A percentile compares a stretch with the other conserved stretches of the same genome.
Conservation (phyloP, 2,113 vertebrate genomes). For the Cephalopterus ornatus region DNA sequence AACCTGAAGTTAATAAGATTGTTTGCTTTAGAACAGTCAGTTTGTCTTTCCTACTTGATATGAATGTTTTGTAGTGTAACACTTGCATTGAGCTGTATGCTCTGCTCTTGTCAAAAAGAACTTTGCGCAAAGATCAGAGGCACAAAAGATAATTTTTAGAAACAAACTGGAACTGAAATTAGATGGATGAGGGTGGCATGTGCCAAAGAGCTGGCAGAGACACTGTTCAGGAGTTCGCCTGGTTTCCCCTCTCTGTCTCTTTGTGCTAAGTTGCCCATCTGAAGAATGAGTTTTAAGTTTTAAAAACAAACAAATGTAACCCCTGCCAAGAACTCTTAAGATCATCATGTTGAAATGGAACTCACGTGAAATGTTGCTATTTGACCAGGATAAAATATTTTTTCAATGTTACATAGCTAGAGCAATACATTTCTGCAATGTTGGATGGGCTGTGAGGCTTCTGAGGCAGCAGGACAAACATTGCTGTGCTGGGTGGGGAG, state of each 20-base stretch:
- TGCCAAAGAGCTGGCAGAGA: not conserved
- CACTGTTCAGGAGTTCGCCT: not conserved
- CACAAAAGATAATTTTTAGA: not conserved
- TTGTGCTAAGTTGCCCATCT: not conserved
- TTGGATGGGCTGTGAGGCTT: not conserved
- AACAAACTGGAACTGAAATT: not conserved
- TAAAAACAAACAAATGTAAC: not conserved
- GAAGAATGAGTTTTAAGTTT: not conserved
- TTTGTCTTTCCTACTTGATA: not conserved
- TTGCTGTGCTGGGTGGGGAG: rapidly evolving
- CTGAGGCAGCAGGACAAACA: not conserved
- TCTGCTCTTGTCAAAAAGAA: not conserved
- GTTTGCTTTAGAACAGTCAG: not conserved
- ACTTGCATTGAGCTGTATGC: not conserved
- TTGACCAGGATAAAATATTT: not conserved
- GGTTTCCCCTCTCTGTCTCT: not conserved
- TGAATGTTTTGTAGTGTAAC: not conserved
- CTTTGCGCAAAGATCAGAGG: not conserved
- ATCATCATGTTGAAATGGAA: not conserved
- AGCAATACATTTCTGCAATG: not conserved
- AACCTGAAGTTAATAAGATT: not conserved
- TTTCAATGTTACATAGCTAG: not conserved
- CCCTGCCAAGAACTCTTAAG: not conserved
- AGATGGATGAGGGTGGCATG: not conserved
- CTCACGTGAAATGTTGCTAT: not conserved